A percentile compares a stretch with the other conserved stretches of the same genome.
Evolutionary conservation across 1,140 invertebrate genomes (phyloP).

Genomic region (Spodoptera frugiperda): DNA sequence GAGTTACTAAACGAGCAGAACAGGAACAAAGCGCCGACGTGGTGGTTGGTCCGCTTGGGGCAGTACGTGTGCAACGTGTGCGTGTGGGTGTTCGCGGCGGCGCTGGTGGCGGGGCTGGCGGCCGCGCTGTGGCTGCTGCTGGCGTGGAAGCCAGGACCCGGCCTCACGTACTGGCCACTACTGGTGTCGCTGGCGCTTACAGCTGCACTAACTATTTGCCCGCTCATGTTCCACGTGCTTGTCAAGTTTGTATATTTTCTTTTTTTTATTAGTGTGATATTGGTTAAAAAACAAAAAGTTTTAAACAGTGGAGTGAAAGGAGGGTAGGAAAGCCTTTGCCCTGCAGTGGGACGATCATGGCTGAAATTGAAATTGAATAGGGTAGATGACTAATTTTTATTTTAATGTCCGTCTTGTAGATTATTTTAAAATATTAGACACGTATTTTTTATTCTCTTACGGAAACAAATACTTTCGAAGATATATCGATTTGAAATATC

Average conservation of each 20-base stretch:
- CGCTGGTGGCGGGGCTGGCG: slow-evolving; percentile 52
- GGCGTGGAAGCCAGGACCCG: background rate
- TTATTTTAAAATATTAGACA: too few relatives aligned
- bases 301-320: too few relatives aligned
- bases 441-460: too few relatives aligned
- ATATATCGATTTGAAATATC: too few relatives aligned
- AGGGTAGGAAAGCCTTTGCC: too few relatives aligned
- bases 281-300: too few relatives aligned
- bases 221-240: slow-evolving; percentile 65
- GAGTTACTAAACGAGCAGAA: slow-evolving; percentile 83
- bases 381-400: too few relatives aligned
- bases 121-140: slow-evolving; percentile 64
- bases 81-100: slow-evolving; percentile 65
- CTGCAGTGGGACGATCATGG: too few relatives aligned
- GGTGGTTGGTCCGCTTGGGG: slow-evolving; percentile 52
- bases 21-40: slow-evolving; percentile 57
- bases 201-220: slow-evolving; percentile 58
- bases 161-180: slow-evolving; percentile 57
- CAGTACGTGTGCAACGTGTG: slow-evolving; percentile 69
- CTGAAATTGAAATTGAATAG: too few relatives aligned
- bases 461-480: too few relatives aligned
- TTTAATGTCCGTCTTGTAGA: too few relatives aligned
- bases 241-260: slow-evolving; percentile 61
- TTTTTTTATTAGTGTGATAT: too few relatives aligned
- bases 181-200: slow-evolving; percentile 62